Conservation (phyloP, 2,888 invertebrate species). For the Drosophila melanocephala region DNA sequence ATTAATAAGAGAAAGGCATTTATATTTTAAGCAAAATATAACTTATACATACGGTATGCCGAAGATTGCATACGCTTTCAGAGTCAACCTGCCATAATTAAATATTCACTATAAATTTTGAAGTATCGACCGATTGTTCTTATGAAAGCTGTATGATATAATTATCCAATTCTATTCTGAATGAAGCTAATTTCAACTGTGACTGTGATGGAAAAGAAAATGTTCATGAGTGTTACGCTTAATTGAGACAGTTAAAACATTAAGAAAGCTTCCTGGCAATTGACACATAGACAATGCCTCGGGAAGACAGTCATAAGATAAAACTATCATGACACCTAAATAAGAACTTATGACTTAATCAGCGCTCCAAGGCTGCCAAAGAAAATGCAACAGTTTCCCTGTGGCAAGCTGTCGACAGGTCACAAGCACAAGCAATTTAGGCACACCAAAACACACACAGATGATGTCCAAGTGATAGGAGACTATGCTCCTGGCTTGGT, state of each 20-base stretch:
- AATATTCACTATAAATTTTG: background rate
- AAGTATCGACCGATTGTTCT: background rate
- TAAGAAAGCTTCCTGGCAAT: background rate
- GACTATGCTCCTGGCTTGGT: background rate
- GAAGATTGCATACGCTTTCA: background rate
- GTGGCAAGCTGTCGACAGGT: background rate
- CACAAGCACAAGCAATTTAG: background rate
- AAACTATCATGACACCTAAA: background rate
- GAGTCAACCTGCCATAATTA: background rate
- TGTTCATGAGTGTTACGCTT: background rate
- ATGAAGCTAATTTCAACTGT: background rate
- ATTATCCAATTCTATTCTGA: background rate
- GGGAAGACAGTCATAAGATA: background rate
- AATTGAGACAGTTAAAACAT: background rate
- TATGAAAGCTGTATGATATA: background rate
- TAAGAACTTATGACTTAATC: background rate
- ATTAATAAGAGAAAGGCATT: background rate
- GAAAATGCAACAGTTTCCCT: background rate
- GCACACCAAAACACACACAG: background rate
- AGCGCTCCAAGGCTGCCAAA: background rate
- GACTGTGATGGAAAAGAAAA: too few species aligned
- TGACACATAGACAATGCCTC: background rate
- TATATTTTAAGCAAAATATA: background rate
- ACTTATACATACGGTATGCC: background rate
- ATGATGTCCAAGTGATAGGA: background rate